phyloP scores from a whole-genome alignment of 2,888 invertebrate species.

The Acronicta aceris region DNA sequence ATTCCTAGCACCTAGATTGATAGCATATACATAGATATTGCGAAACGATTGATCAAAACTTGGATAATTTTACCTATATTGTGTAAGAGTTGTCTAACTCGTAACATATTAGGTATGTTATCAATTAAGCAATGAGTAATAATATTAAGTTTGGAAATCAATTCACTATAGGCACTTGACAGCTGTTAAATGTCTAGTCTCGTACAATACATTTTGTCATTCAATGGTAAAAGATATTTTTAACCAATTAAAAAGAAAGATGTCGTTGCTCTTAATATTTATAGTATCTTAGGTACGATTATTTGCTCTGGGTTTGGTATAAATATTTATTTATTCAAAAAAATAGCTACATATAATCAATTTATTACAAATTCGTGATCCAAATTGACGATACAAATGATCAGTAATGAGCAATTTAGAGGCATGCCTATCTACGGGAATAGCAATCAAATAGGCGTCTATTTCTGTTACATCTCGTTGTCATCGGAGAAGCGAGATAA shows the following conservation, averaged over 20 bases:
- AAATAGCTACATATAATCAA: background rate
- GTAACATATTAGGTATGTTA: background rate
- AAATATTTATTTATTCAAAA: too few relatives aligned
- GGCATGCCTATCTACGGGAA: slow-evolving; percentile 35
- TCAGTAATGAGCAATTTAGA: slow-evolving; percentile 48
- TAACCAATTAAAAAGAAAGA: too few relatives aligned
- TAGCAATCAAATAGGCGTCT: slow-evolving; percentile 60
- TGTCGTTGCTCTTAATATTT: too few relatives aligned
- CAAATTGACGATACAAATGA: slow-evolving; percentile 43
- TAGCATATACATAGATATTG: background rate
- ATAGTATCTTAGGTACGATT: too few relatives aligned
- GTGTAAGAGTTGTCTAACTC: background rate
- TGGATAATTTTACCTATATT: too few relatives aligned
- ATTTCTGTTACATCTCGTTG: slow-evolving; percentile 75
- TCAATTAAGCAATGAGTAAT: background rate
- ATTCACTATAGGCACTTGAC: too few relatives aligned
- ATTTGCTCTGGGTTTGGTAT: too few relatives aligned
- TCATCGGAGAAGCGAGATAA: slow-evolving; percentile 77
- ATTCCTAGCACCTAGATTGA: background rate
- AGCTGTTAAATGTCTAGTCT: too few relatives aligned
- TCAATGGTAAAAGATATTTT: too few relatives aligned
- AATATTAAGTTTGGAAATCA: too few relatives aligned
- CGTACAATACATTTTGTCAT: too few relatives aligned
- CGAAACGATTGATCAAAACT: background rate
- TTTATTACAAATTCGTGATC: slow-evolving; percentile 37